phyloP scores from a whole-genome alignment of 2,113 vertebrate genomes.

The Pterophyllum scalare region DNA sequence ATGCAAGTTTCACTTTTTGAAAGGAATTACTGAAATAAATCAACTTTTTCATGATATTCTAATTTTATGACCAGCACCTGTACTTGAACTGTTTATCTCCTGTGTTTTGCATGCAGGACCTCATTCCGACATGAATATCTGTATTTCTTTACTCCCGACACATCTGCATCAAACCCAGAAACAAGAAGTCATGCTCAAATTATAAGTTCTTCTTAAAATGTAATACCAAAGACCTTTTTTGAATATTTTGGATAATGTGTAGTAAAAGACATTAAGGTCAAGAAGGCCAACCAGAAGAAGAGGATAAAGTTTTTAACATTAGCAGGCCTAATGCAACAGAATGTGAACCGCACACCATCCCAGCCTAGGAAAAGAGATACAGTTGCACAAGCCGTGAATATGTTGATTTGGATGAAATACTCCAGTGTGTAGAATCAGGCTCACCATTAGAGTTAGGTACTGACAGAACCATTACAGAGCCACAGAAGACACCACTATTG shows the following conservation, averaged over 20 bases:
- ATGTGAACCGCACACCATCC: background rate
- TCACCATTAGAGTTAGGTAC: background rate
- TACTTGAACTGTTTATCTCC: too few relatives aligned
- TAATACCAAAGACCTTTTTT: background rate
- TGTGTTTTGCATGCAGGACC: background rate
- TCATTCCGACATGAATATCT: background rate
- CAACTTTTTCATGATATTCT: too few relatives aligned
- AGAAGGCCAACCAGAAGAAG: background rate
- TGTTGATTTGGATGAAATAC: background rate
- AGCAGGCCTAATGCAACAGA: background rate
- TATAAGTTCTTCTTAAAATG: background rate
- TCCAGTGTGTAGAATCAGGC: background rate
- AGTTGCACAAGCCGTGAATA: background rate
- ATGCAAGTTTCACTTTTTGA: too few relatives aligned
- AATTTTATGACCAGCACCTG: too few relatives aligned
- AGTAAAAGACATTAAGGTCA: background rate
- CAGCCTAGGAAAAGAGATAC: background rate
- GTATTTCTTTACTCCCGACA: background rate
- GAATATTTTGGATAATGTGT: background rate
- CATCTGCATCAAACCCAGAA: background rate
- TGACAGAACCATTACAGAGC: background rate
- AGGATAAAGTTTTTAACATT: background rate
- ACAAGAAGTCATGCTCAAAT: background rate
- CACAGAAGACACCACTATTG: background rate
- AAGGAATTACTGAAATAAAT: too few relatives aligned